Evolutionary conservation across 2,888 invertebrate species (phyloP), one percentile per base, ranked within the genome.

Genomic region (Heliconius ethilla): DNA sequence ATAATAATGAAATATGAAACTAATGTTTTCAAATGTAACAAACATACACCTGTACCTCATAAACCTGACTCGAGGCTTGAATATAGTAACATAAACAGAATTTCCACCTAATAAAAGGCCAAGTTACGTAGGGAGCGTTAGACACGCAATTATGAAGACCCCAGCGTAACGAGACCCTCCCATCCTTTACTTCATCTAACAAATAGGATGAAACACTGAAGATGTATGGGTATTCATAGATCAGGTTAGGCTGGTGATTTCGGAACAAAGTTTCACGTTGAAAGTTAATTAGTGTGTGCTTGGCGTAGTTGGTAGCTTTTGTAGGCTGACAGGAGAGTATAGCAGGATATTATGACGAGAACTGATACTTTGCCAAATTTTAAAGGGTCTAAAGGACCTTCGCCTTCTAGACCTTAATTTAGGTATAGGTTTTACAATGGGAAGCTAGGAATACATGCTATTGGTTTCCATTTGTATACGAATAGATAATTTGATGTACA

Each of bases 71-170:
- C 85, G 85, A 88, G 86, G 85, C 87, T 85, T 84, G 87, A 89
- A 88, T 89, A 84, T 89, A 90, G 89, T 90, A 87, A 89, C 89
- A 89, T 92, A 91, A 89, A 91, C 90, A 92, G 92, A 92, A 92
- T 94, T 94, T 92, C 92, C 92, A 94, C 94, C 92, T 94, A 94
- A 94, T 94, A 94, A 94, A 93, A 93, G 93, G 87, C 91, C 91
- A 85, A 88, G 91, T 92, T 93, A 93, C 92, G 92, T 89, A 91
- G 91, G 89, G 90, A 90, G 88, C 92, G 91, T 93, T 91, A 92
- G 91, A 92, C 92, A 92, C 89, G 92, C 93, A 92, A 93, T 94
- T 93, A 93, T 86, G 84, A 87, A 83, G 86, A 87, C 85, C 81
- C 94, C 92, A 92, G 86, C 85, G 80, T 89, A 90, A 84, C 85